A percentile compares a stretch with the other conserved stretches of the same genome.
Evolutionary conservation across 2,113 vertebrate genomes (phyloP).

Genomic region (Bufo bufo): DNA sequence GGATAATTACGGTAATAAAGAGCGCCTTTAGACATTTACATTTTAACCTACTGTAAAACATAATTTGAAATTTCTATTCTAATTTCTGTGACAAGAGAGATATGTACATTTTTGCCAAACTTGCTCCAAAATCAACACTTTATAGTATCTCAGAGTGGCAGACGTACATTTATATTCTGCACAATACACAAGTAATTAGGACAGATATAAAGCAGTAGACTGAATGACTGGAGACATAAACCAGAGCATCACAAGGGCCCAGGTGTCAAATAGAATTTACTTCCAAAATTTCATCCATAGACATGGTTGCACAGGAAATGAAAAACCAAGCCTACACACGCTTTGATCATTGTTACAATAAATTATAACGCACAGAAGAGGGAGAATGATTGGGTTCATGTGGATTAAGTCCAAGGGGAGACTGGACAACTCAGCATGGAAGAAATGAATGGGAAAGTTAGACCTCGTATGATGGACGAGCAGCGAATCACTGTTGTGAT

Average conservation of each 20-base stretch:
- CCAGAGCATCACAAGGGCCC: slow-evolving; percentile 9
- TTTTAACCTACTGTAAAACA: background rate
- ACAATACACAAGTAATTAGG: slow-evolving; percentile 6
- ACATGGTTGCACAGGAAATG: slow-evolving; percentile 36
- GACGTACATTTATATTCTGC: background rate
- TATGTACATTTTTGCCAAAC: background rate
- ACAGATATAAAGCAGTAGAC: slow-evolving; percentile 13
- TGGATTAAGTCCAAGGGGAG: slow-evolving; percentile 42
- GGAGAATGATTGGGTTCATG: slow-evolving; percentile 37
- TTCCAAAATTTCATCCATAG: slow-evolving; percentile 5
- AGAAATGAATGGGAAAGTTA: slow-evolving; percentile 23
- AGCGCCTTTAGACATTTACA: background rate
- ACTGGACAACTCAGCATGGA: background rate
- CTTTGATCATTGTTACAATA: slow-evolving; percentile 46
- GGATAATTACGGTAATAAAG: background rate
- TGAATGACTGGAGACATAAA: background rate
- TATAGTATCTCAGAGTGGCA: background rate
- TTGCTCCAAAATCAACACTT: background rate
- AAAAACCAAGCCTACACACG: slow-evolving; percentile 43
- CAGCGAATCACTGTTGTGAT: background rate
- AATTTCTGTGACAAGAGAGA: background rate
- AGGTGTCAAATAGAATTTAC: slow-evolving; percentile 33
- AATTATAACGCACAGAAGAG: slow-evolving; percentile 27
- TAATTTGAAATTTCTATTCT: background rate
- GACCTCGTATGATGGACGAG: slow-evolving; percentile 28